Percentiles rank a stretch among this genome's conserved stretches.
These are phyloP conservation scores for Papilio protenor DNA, from an alignment of 2,888 invertebrate genomes.

Conservation along the genomic window DNA sequence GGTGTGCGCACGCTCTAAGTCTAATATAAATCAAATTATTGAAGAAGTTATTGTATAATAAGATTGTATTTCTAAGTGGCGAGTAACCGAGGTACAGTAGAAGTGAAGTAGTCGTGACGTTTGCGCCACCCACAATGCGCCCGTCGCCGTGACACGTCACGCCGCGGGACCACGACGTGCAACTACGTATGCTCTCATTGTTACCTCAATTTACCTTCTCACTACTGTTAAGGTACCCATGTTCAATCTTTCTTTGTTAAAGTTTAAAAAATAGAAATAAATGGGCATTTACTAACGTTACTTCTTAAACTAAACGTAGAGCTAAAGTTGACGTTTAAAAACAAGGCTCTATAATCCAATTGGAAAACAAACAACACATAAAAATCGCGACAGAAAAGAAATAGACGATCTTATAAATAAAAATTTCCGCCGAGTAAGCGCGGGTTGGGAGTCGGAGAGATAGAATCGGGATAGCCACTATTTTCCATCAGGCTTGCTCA, in stretches of 20 bases:
- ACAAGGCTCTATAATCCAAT: background rate
- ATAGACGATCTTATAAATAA: conserved; percentile 41
- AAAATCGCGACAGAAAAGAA: conserved; percentile 17
- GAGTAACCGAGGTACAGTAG: no score
- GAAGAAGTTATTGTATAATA: no score
- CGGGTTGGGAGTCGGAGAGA: conserved; percentile 51
- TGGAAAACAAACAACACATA: conserved; percentile 27
- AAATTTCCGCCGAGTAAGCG: conserved; percentile 39
- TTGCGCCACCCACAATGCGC: conserved; percentile 58
- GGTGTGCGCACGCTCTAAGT: no score
- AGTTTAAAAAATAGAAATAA: background rate
- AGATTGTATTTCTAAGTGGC: no score
- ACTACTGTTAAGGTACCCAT: background rate
- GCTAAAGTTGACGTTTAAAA: background rate
- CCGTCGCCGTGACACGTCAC: conserved; percentile 34
- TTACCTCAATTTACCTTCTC: background rate
- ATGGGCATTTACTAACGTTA: background rate
- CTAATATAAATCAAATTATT: no score
- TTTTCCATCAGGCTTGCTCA: conserved; percentile 77
- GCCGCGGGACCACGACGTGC: conserved; percentile 31
- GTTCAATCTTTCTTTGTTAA: background rate
- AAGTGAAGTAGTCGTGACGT: conserved; percentile 55
- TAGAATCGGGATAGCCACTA: conserved; percentile 80
- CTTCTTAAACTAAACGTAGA: background rate
- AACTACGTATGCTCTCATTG: conserved; percentile 19